Base-by-base conservation (phyloP, 2,888 invertebrate genomes). In the Pseudolycoriella hygida region DNA sequence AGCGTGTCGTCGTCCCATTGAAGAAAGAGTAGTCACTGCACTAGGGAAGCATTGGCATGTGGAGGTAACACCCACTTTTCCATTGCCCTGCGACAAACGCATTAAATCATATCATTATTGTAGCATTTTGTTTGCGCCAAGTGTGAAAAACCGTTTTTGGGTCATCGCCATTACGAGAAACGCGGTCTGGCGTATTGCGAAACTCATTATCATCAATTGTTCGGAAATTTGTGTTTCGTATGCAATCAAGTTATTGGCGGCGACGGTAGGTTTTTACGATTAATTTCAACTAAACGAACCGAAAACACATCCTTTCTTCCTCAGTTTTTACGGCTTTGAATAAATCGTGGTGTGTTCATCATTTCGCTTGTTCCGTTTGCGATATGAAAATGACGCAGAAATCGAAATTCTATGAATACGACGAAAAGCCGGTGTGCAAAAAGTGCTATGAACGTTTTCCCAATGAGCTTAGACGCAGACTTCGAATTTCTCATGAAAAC, bases 111-210 rank as follows among this genome's bases (percentile, higher is more conserved):
- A 71, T 72, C n/a, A 12, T 34, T 12, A 4, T 4, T 14, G 5
- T 63, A 89, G 83, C 98, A 99, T 69, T 98, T 98, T 65, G 98
- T 97, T 2, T 99, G 98, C 66, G 96, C 97, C 52, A 96, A 96
- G 67, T 98, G 98, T 64, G 98, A 99, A 69, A 97, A 98, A 65
- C 98, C 98, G 1, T 98, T 98, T 73, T 79, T 96, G 60, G 98
- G 98, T 0, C 93, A 94, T 68, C 85, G 97, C 1, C 97, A 98
- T 67, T 98, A 96, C 63, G 97, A 98, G 69, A 92, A 93, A 69
- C 94, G 94, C 58, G 98, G 94, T 1, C 68, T 97, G 53, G 98
- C 98, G 1, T 99, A 98, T 66, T 98, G 98, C 66, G 98, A 99
- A 68, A 92, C 87, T 49, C 98, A 98, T 64, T 98, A 97, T 67